A percentile compares a stretch with the other conserved stretches of the same genome.
Conservation (phyloP, 2,888 invertebrate genomes). For the Parnassius mnemosyne region DNA sequence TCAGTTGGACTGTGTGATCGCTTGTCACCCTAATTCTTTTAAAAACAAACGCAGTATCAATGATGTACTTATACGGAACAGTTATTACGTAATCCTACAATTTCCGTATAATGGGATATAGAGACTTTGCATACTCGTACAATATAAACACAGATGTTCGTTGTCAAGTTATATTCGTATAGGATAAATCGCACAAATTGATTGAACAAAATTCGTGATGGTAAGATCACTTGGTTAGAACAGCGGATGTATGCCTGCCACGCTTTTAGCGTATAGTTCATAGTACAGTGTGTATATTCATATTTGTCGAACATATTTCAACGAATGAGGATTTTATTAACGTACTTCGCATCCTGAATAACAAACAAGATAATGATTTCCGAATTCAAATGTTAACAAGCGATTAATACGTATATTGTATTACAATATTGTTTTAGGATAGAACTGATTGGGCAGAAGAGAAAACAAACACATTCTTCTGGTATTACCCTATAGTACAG, state of each 20-base stretch:
- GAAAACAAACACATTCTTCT: background rate
- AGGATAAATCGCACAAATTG: slow-evolving; percentile 37
- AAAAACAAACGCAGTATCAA: too few relatives aligned
- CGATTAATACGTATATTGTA: slow-evolving; percentile 30
- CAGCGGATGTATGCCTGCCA: slow-evolving; percentile 18
- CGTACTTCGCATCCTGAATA: slow-evolving; percentile 27
- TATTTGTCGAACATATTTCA: slow-evolving; percentile 19
- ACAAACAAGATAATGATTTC: slow-evolving; percentile 32
- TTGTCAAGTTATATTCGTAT: slow-evolving; percentile 38
- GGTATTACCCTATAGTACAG: too few relatives aligned
- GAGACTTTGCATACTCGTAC: slow-evolving; percentile 5
- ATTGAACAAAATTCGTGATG: slow-evolving; percentile 31
- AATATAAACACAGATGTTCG: slow-evolving; percentile 19
- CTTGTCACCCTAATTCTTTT: too few relatives aligned
- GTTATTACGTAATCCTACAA: background rate
- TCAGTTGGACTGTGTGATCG: too few relatives aligned
- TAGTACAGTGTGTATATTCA: slow-evolving; percentile 3
- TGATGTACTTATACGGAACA: too few relatives aligned
- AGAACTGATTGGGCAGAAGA: background rate
- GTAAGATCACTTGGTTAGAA: slow-evolving; percentile 18
- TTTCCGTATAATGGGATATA: slow-evolving; percentile 12
- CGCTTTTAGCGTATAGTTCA: slow-evolving; percentile 5
- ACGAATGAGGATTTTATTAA: slow-evolving; percentile 25
- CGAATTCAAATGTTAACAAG: slow-evolving; percentile 32
- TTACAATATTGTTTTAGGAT: slow-evolving; percentile 23